phyloP scores from a whole-genome alignment of 2,113 vertebrate species.

The Etheostoma cragini region DNA sequence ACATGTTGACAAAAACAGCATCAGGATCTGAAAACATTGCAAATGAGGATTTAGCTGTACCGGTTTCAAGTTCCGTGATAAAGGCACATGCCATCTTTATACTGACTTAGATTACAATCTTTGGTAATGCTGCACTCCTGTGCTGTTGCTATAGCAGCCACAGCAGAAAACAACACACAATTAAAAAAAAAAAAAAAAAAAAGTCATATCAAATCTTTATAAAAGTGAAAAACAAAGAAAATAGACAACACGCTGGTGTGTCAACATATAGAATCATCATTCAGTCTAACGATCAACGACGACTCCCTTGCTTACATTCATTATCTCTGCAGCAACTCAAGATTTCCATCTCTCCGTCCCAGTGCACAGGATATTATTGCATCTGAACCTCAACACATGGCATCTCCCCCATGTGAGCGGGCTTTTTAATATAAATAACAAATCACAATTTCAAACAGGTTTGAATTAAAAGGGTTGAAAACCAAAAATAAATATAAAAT shows the following conservation, averaged over 20 bases:
- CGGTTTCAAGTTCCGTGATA: slow-evolving; percentile 60
- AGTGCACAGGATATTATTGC: slow-evolving; percentile 11
- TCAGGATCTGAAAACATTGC: slow-evolving; percentile 40
- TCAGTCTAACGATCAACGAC: slow-evolving; percentile 27
- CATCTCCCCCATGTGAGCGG: slow-evolving; percentile 15
- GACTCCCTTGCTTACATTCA: slow-evolving; percentile 29
- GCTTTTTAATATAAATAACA: not conserved
- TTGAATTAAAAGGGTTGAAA: slow-evolving; percentile 26
- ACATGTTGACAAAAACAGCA: slow-evolving; percentile 27
- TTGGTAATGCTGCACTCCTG: slow-evolving; percentile 69
- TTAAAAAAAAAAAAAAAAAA: slow-evolving; percentile 25
- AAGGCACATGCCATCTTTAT: slow-evolving; percentile 45
- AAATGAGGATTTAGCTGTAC: slow-evolving; percentile 46
- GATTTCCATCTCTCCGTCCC: not conserved
- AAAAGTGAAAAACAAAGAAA: slow-evolving; percentile 83
- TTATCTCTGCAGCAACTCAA: slow-evolving; percentile 23
- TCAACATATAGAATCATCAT: slow-evolving; percentile 46
- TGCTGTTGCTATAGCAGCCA: slow-evolving; percentile 47
- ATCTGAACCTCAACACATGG: slow-evolving; percentile 17
- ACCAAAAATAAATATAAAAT: slow-evolving; percentile 4
- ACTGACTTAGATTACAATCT: slow-evolving; percentile 51
- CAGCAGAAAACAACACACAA: slow-evolving; percentile 54
- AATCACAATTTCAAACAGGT: slow-evolving; percentile 15
- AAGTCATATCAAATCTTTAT: slow-evolving; percentile 72
- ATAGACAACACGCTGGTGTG: slow-evolving; percentile 68